Conservation (phyloP, 2,888 invertebrate species). For the Nebria salina region DNA sequence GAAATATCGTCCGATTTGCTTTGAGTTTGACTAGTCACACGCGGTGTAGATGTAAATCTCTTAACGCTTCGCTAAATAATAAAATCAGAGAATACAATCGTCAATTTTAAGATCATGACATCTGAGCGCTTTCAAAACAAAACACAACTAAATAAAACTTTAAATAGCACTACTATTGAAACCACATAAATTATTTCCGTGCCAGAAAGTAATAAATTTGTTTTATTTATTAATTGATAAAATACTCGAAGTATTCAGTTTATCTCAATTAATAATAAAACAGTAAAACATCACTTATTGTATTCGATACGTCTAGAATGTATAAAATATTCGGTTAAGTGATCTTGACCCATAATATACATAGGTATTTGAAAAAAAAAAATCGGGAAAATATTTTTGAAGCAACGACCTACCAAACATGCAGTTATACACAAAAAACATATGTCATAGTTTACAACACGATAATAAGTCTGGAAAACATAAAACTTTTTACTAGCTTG, state of each 20-base stretch:
- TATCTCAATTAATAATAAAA: no score
- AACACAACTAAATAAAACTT: conserved; percentile 37
- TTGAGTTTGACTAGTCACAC: conserved; percentile 22
- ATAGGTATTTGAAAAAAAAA: neutral
- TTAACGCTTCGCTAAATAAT: conserved; percentile 38
- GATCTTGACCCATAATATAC: neutral
- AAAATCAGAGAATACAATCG: conserved; percentile 45
- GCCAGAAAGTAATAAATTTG: conserved; percentile 31
- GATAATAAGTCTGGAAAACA: neutral
- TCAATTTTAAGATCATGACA: conserved; percentile 42
- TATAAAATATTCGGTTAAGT: neutral
- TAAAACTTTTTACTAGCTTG: neutral
- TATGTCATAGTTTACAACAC: conserved; percentile 8
- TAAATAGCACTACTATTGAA: conserved; percentile 22
- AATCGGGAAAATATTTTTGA: neutral
- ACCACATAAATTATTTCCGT: conserved; percentile 38
- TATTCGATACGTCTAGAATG: no score
- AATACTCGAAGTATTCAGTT: no score
- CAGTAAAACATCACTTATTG: no score
- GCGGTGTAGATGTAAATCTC: conserved; percentile 37
- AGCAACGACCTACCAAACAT: conserved; percentile 1
- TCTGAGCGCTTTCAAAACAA: conserved; percentile 41
- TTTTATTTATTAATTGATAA: neutral
- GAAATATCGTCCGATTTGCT: conserved; percentile 24
- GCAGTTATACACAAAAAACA: conserved; percentile 23